phyloP scores from a whole-genome alignment of 2,888 invertebrate genomes.

The Eupeodes luniger region DNA sequence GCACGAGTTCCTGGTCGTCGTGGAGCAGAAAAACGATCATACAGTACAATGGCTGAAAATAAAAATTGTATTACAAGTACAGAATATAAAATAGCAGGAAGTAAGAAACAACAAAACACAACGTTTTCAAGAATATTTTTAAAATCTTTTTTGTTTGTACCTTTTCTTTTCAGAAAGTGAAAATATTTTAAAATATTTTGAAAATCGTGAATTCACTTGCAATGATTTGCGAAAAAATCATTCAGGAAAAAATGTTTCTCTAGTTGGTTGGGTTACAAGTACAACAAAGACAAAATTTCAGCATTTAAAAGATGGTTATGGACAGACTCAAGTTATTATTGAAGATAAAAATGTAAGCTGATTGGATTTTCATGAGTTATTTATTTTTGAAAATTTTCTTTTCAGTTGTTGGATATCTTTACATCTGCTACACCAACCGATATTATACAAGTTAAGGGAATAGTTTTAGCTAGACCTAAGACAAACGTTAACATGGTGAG shows the following conservation, averaged over 20 bases:
- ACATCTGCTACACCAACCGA: constrained; percentile 80
- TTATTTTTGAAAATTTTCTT: constrained; percentile 17
- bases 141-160: not conserved
- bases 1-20: constrained; percentile 79
- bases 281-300: constrained; percentile 83
- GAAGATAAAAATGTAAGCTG: constrained; percentile 81
- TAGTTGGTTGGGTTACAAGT: constrained; percentile 84
- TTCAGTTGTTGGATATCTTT: constrained; percentile 80
- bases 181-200: constrained; percentile 83
- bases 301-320: constrained; percentile 84
- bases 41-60: constrained; percentile 82
- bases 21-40: constrained; percentile 81
- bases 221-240: constrained; percentile 82
- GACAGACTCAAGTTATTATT: constrained; percentile 84
- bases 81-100: constrained; percentile 83
- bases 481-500: constrained; percentile 82
- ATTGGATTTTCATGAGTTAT: not conserved
- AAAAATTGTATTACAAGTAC: constrained; percentile 83
- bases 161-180: constrained; percentile 79
- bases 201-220: constrained; percentile 84
- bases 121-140: too few relatives aligned
- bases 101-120: constrained; percentile 80
- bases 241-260: constrained; percentile 81
- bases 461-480: constrained; percentile 83
- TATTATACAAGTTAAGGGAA: constrained; percentile 83